Base-by-base conservation (phyloP, 2,113 vertebrate species). In the Burhinus bistriatus region DNA sequence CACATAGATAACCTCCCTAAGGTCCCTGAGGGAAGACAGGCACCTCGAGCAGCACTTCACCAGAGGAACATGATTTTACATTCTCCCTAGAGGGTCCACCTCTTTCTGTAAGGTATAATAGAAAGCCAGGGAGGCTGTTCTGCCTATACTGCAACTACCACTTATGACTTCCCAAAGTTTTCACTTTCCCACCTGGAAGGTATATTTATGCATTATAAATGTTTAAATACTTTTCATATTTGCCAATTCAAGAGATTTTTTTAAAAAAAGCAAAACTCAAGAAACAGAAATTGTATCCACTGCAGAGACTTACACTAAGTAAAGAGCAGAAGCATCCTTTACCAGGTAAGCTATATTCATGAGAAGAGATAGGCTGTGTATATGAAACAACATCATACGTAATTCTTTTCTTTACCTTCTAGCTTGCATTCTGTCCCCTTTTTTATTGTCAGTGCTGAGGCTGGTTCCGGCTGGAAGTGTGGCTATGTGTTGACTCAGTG, bases 401-500 rank as follows among this genome's bases (percentile, higher is more conserved):
- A 42, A 58, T 49, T 73, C 0, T 84, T 77, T 87, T 59, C 11
- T 85, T 84, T 71, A 27, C 22, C 18, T 79, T 90, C 30, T 54
- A 36, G 16, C 10, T 70, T 61, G 22, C 15, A 54, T 36, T 5
- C 32, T 76, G 12, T 45, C 5, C 7, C 9, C 11, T 5, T 65
- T 51, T 55, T 55, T 36, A 42, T 38, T 38, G 29, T 36, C 25
- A 55, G 0, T 51, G 11, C 4, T 11, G 22, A 71, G 5, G 19
- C 2, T 85, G 25, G 2, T 25, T 64, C n/a, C 11, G 11, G 1
- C 30, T 82, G 12, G 13, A 88, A 73, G 18, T 4, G 3, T 38
- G 36, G 3, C 9, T 83, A 11, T 14, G 5, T 42, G 25, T 42
- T 1, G 1, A 18, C 15, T 54, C 0, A 0, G 10, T 22, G 12